phyloP scores from a whole-genome alignment of 2,113 vertebrate genomes.

The Periophthalmus modestus region DNA sequence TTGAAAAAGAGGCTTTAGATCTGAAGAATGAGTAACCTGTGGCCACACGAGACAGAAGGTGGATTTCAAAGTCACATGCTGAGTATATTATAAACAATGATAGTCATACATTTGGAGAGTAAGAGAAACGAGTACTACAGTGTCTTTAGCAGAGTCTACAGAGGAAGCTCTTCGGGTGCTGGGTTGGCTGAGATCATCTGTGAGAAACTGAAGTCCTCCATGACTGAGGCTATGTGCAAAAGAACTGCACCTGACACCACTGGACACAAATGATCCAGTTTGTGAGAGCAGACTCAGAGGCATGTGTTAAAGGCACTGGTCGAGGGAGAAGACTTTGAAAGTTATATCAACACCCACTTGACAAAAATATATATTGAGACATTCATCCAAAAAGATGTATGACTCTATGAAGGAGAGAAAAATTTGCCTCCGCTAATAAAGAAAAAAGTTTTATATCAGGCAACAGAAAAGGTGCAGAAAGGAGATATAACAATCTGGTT shows the following conservation, averaged over 20 bases:
- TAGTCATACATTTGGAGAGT: conserved; percentile 50
- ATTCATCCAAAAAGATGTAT: conserved; percentile 58
- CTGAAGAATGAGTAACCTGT: conserved; percentile 21
- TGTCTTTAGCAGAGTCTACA: conserved; percentile 66
- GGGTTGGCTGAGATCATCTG: conserved; percentile 69
- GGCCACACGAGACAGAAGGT: conserved; percentile 19
- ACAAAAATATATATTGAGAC: conserved; percentile 35
- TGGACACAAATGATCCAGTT: conserved; percentile 48
- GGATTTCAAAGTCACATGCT: conserved; percentile 57
- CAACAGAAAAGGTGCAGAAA: conserved; percentile 15
- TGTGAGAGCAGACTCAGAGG: conserved; percentile 69
- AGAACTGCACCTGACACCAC: conserved; percentile 59
- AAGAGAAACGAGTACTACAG: conserved; percentile 71
- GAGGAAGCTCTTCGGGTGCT: conserved; percentile 66
- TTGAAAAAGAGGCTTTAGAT: conserved; percentile 1
- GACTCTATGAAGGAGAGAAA: conserved; percentile 44
- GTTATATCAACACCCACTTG: conserved; percentile 33
- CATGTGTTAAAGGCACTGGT: conserved; percentile 74
- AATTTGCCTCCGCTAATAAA: background rate
- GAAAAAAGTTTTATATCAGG: conserved; percentile 38
- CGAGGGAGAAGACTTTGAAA: conserved; percentile 70
- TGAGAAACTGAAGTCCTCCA: conserved; percentile 62
- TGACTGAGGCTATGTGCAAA: conserved; percentile 17
- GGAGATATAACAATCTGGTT: conserved; percentile 36
- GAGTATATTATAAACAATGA: conserved; percentile 66